phyloP scores from a whole-genome alignment of 2,888 invertebrate genomes.

The Caenorhabditis plicata region DNA sequence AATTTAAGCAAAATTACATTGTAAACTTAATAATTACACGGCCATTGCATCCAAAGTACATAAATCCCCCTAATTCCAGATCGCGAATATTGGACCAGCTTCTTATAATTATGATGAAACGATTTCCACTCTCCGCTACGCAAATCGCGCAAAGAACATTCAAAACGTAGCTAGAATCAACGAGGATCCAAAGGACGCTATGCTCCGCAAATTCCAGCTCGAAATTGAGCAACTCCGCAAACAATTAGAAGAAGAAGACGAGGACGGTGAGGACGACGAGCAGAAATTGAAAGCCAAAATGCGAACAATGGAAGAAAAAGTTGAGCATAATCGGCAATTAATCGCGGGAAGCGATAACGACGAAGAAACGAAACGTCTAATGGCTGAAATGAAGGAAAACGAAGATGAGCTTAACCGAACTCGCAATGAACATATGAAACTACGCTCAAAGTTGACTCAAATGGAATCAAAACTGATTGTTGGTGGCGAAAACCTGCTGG shows the following conservation, averaged over 20 bases:
- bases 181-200: slow-evolving; percentile 94
- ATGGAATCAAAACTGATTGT: slow-evolving; percentile 93
- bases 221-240: slow-evolving; percentile 89
- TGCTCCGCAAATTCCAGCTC: slow-evolving; percentile 90
- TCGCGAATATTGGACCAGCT: slow-evolving; percentile 94
- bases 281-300: slow-evolving; percentile 66
- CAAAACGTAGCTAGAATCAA: slow-evolving; percentile 74
- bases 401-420: slow-evolving; percentile 42
- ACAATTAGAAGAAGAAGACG: slow-evolving; percentile 71
- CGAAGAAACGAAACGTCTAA: slow-evolving; percentile 28
- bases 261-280: slow-evolving; percentile 40
- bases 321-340: slow-evolving; percentile 66
- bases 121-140: slow-evolving; percentile 87
- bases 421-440: slow-evolving; percentile 77
- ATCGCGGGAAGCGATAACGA: slow-evolving; percentile 70
- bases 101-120: slow-evolving; percentile 95
- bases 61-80: slow-evolving; percentile 70
- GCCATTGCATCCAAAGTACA: background rate
- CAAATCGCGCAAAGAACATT: slow-evolving; percentile 94
- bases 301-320: slow-evolving; percentile 68
- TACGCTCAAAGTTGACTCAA: slow-evolving; percentile 82
- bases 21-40: background rate
- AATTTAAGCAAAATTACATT: too few species aligned
- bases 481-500: slow-evolving; percentile 94
- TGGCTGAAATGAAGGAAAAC: slow-evolving; percentile 35